Percentiles rank a stretch among this genome's conserved stretches.
phyloP scores from a whole-genome alignment of 2,113 vertebrate genomes.

The Elephantulus edwardii region DNA sequence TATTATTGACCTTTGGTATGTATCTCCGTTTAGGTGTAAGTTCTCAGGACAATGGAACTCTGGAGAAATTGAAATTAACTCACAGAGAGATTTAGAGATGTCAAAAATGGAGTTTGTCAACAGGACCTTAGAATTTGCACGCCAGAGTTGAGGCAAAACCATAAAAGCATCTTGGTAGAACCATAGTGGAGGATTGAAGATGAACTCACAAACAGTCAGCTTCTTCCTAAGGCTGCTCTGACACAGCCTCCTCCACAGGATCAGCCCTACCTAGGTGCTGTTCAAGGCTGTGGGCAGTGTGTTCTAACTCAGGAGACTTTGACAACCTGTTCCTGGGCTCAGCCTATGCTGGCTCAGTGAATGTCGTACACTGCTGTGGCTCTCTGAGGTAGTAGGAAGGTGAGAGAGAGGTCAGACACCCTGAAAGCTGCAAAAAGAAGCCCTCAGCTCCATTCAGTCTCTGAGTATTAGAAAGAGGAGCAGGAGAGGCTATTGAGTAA shows the following conservation, averaged over 20 bases:
- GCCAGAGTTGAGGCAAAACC: neutral
- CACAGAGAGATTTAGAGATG: neutral
- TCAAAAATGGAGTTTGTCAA: neutral
- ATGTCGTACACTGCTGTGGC: neutral
- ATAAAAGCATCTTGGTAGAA: neutral
- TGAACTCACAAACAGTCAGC: neutral
- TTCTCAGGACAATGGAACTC: neutral
- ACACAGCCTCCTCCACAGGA: neutral
- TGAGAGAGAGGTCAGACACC: slow-evolving; percentile 48
- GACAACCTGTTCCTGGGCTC: neutral
- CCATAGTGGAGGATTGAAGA: neutral
- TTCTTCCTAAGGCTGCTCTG: neutral
- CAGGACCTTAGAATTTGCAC: neutral
- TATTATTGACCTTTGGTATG: neutral
- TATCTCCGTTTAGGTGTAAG: neutral
- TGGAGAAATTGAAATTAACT: neutral
- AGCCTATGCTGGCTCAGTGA: neutral
- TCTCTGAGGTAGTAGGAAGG: slow-evolving; percentile 61
- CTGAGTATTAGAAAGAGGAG: slow-evolving; percentile 78
- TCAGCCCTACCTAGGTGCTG: no score
- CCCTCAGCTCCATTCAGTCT: slow-evolving; percentile 72
- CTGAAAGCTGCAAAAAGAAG: neutral
- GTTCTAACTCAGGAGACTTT: neutral
- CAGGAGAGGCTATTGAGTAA: slow-evolving; percentile 80
- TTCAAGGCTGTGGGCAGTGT: neutral